These are phyloP conservation scores for Seladonia tumulorum DNA, from an alignment of 2,888 invertebrate genomes.

Conservation along the genomic window DNA sequence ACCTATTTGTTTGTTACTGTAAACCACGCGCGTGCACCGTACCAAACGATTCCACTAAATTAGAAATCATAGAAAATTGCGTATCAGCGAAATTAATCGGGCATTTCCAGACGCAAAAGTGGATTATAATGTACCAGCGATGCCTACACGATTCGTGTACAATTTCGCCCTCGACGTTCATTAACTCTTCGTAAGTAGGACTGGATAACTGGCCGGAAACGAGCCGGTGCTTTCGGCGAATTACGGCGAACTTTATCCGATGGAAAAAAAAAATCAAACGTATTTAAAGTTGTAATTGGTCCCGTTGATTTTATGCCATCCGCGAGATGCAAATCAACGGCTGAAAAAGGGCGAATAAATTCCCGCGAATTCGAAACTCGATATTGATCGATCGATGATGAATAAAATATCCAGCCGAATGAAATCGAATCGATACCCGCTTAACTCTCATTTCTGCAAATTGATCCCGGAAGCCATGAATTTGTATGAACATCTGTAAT, in stretches of 20 bases:
- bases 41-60: not conserved
- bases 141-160: too few relatives aligned
- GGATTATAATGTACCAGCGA: not conserved
- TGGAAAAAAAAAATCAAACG: not conserved
- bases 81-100: not conserved
- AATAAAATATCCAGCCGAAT: not conserved
- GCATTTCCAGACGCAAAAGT: not conserved
- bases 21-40: not conserved
- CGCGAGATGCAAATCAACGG: not conserved
- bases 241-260: not conserved
- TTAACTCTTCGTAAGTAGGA: not conserved
- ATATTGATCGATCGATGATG: not conserved
- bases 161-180: not conserved
- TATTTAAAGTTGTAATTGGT: not conserved
- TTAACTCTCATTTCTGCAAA: not conserved
- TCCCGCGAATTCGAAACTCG: not conserved
- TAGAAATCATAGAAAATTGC: not conserved
- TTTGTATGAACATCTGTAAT: not conserved
- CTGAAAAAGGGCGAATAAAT: not conserved
- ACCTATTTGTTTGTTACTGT: not conserved
- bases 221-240: not conserved
- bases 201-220: not conserved
- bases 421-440: not conserved
- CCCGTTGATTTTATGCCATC: not conserved
- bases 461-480: not conserved